Evolutionary conservation across 2,888 invertebrate genomes (phyloP).

Genomic region (Disparrhopalites patrizii): DNA sequence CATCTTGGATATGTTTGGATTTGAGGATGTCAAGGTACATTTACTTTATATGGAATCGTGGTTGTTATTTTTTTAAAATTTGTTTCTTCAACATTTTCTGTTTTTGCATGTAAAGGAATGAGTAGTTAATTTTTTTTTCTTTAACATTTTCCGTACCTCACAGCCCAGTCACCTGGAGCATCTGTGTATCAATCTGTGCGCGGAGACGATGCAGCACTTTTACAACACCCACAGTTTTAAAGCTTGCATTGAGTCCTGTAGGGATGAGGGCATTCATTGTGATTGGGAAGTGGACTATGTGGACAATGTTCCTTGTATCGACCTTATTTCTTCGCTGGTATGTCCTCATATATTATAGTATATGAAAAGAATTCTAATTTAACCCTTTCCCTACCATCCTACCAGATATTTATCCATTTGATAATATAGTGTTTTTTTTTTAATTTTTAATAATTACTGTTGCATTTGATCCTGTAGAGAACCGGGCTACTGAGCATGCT

Average conservation of each 20-base stretch:
- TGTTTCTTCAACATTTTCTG: too few species aligned
- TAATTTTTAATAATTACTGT: too few species aligned
- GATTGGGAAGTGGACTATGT: constrained; percentile 90
- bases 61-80: too few species aligned
- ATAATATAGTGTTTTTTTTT: too few species aligned
- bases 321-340: constrained; percentile 83
- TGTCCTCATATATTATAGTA: constrained; percentile 45
- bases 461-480: constrained; percentile 55
- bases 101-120: too few species aligned
- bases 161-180: constrained; percentile 83
- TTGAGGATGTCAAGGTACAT: constrained; percentile 61
- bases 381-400: too few species aligned
- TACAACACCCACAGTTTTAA: constrained; percentile 97
- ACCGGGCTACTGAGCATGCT: constrained; percentile 87
- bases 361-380: not conserved
- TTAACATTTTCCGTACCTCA: too few species aligned
- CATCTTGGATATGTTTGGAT: constrained; percentile 94
- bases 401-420: too few species aligned
- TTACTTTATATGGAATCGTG: too few species aligned
- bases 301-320: constrained; percentile 93
- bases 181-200: constrained; percentile 89
- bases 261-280: constrained; percentile 85
- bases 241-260: constrained; percentile 82
- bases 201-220: constrained; percentile 96
- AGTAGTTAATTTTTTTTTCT: not conserved